Percentiles rank a stretch among this genome's conserved stretches.
Evolutionary conservation across 2,113 vertebrate species (phyloP).

Genomic region (Equus przewalskii): DNA sequence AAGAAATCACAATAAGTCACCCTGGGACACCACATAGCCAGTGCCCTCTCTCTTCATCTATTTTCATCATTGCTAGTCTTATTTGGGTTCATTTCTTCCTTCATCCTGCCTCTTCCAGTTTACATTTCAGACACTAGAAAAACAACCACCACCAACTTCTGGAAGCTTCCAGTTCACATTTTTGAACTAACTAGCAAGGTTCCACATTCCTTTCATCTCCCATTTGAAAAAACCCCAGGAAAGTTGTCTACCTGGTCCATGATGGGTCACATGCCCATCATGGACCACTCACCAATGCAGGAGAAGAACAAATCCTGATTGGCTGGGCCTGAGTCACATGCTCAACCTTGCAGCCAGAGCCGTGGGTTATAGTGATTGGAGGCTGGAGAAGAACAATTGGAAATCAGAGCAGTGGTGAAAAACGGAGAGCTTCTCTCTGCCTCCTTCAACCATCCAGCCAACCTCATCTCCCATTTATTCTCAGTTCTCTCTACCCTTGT

Average conservation of each 20-base stretch:
- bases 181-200: background rate
- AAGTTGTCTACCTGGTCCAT: background rate
- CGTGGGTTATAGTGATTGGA: no score
- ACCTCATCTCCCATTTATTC: background rate
- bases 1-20: background rate
- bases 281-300: background rate
- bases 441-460: background rate
- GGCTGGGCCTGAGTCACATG: background rate
- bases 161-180: background rate
- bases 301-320: background rate
- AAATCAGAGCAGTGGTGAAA: background rate
- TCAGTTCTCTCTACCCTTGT: background rate
- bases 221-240: background rate
- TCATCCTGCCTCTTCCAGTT: background rate
- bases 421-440: background rate
- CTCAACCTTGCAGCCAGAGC: no score
- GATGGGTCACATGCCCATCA: background rate
- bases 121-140: background rate
- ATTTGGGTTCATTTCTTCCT: background rate
- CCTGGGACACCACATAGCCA: rapidly evolving
- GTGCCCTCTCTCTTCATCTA: background rate
- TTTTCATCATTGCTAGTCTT: background rate
- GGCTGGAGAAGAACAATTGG: background rate
- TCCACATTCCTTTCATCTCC: background rate
- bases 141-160: no score